These are phyloP conservation scores for Cinclus mexicanus DNA, from an alignment of 2,113 vertebrate species.

Conservation along the genomic window DNA sequence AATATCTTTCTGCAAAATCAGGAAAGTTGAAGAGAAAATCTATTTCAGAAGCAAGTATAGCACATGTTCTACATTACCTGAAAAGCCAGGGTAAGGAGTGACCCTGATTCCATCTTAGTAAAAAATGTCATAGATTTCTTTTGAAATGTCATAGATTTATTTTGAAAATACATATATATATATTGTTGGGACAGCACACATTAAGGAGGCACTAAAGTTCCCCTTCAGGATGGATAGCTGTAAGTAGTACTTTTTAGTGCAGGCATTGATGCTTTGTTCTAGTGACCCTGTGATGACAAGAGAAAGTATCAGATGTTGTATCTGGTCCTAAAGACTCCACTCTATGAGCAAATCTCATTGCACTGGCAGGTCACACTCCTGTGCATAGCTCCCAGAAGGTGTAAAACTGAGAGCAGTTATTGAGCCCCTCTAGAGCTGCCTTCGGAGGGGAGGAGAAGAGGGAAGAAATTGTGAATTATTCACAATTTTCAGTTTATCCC, in stretches of 20 bases:
- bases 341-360: neutral
- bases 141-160: neutral
- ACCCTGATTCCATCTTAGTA: neutral
- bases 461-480: slow-evolving; percentile 20
- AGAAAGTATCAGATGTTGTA: neutral
- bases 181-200: neutral
- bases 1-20: slow-evolving; percentile 8
- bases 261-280: neutral
- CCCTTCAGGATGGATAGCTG: neutral
- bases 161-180: neutral
- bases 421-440: neutral
- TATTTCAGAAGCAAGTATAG: neutral
- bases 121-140: neutral
- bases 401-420: neutral
- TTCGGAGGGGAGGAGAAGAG: neutral
- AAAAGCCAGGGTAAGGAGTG: neutral
- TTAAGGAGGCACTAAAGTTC: neutral
- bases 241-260: neutral
- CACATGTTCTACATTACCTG: neutral
- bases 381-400: neutral
- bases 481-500: slow-evolving; percentile 15
- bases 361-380: neutral
- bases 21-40: neutral
- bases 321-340: neutral
- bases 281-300: neutral